Conservation (phyloP, 1,140 invertebrate genomes). For the Drosophila novamexicana region DNA sequence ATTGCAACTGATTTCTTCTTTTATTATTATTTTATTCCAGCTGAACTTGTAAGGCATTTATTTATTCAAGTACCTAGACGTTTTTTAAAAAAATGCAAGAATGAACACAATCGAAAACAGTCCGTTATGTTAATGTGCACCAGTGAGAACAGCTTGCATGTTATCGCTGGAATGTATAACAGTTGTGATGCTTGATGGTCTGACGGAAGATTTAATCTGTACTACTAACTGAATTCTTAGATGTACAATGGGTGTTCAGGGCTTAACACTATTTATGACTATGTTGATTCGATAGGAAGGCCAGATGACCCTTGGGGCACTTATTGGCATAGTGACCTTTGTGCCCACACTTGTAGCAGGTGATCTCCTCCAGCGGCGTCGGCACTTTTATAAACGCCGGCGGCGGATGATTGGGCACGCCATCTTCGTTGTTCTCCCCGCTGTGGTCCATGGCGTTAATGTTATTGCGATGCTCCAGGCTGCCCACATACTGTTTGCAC, state of each 20-base stretch:
- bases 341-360: conserved; percentile 98
- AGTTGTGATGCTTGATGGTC: conserved; percentile 18
- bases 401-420: conserved; percentile 47
- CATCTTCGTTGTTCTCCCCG: conserved; percentile 38
- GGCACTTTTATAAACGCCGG: conserved; percentile 83
- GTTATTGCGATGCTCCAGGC: conserved; percentile 73
- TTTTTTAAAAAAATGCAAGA: too few relatives aligned
- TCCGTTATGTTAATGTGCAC: background rate
- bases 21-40: background rate
- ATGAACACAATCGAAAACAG: too few relatives aligned
- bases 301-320: conserved; percentile 98
- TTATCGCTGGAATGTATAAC: conserved; percentile 24
- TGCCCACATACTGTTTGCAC: conserved; percentile 90
- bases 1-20: background rate
- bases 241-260: conserved; percentile 26
- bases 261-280: conserved; percentile 76
- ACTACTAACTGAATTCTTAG: conserved; percentile 46
- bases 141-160: conserved; percentile 1
- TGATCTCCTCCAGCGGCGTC: conserved; percentile 96
- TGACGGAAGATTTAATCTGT: conserved; percentile 49
- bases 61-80: too few relatives aligned
- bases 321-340: conserved; percentile 99
- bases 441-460: conserved; percentile 63
- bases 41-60: background rate
- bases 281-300: conserved; percentile 93